Evolutionary conservation across 2,797 vertebrate genomes (phyloP), one percentile per base, ranked within the genome.

Genomic region (Pseudochaenichthys georgianus): DNA sequence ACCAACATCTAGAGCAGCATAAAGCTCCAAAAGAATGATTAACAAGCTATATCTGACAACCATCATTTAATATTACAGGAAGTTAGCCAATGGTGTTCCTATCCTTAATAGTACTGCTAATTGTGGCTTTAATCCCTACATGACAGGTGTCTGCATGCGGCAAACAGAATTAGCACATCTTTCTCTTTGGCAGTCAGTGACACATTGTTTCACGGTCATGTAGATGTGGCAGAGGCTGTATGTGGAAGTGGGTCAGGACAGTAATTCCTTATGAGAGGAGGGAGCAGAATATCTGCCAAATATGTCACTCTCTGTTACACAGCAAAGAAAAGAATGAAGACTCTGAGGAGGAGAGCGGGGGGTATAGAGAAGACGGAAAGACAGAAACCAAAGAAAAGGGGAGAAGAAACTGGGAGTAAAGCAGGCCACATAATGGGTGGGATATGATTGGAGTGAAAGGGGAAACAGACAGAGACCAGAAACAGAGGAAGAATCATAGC

Each of bases 201-300:
- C 70, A 71, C 67, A 72, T 66, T 54, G 68, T 79, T 81, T 71
- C 67, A 64, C 64, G 68, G 60, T 28, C 54, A 13, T 64, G 23
- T 8, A 55, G 77, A 68, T 75, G 77, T 70, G 45, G 68, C 79
- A 81, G 80, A 54, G 61, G 68, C 73, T 82, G 75, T 75, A 86
- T 65, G 78, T 70, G 64, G 72, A 92, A 91, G 76, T 87, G 81
- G 86, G 83, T 90, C 88, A 85, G 81, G 78, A 87, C 68, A 75
- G 77, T 85, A 71, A 87, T 88, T 87, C 85, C 81, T 88, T 82
- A 70, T 83, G 87, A 89, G 85, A 81, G 75, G 76, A 76, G 73
- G 86, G 72, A 76, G 75, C 64, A 77, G 66, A 74, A 71, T 52
- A 83, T 51, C 81, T 78, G 83, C 77, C 85, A 85, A 87, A 83